phyloP scores from a whole-genome alignment of 1,140 invertebrate species.

The Brachionus koreanus region DNA sequence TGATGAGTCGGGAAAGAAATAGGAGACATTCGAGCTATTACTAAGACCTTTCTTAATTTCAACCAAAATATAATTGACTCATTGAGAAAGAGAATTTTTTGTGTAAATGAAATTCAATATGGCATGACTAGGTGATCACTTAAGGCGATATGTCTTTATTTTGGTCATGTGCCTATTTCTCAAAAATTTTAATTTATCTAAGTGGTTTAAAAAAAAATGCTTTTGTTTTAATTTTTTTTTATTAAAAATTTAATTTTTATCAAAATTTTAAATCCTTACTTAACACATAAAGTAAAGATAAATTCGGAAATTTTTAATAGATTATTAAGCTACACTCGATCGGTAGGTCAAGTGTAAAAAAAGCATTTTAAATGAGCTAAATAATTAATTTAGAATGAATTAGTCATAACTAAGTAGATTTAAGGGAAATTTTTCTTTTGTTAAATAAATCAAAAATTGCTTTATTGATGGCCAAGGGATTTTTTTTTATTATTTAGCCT shows the following conservation, averaged over 20 bases:
- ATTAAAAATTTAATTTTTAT: neutral
- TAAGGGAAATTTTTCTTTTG: neutral
- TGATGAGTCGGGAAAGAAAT: neutral
- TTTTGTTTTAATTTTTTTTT: neutral
- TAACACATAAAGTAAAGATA: neutral
- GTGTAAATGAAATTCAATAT: neutral
- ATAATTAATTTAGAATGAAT: constrained; percentile 12
- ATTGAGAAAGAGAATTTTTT: neutral
- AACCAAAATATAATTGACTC: neutral
- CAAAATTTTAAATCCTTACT: neutral
- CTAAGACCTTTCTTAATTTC: neutral
- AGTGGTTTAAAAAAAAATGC: neutral
- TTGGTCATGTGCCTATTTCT: neutral
- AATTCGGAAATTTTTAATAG: neutral
- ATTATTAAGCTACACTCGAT: neutral
- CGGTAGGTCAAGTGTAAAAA: constrained; percentile 33
- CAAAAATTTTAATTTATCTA: too few species aligned
- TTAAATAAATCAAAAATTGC: neutral
- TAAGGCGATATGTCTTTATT: neutral
- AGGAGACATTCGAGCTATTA: neutral
- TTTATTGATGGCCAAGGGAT: neutral
- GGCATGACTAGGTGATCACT: neutral
- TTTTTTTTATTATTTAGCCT: constrained; percentile 1
- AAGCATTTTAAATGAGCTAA: neutral
- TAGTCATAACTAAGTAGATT: constrained; percentile 17